Evolutionary conservation across 2,797 vertebrate genomes (phyloP).

Genomic region (Gymnothorax reevesii): DNA sequence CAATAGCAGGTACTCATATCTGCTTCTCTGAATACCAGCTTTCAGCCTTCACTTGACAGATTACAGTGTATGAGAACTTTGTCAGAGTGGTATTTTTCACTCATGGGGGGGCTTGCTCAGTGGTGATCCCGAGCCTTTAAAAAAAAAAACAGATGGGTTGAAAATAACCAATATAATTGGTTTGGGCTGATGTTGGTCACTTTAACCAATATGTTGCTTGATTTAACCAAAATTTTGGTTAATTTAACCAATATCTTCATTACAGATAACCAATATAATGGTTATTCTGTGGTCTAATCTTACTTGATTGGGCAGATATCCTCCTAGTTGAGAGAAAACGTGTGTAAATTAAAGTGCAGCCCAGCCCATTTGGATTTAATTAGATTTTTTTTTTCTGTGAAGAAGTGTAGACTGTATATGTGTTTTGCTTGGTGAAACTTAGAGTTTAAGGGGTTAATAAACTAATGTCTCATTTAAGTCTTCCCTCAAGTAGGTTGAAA

Average conservation of each 20-base stretch:
- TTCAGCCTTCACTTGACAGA: conserved; percentile 17
- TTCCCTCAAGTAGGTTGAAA: no score
- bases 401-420: neutral
- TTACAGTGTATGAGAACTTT: conserved; percentile 22
- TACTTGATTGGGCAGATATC: no score
- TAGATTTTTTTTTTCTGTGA: neutral
- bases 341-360: conserved; percentile 2
- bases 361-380: neutral
- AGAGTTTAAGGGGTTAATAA: neutral
- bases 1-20: conserved; percentile 14
- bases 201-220: no score
- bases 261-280: no score
- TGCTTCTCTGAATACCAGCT: neutral
- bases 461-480: no score
- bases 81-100: conserved; percentile 22
- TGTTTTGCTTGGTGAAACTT: neutral
- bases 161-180: no score
- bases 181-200: no score
- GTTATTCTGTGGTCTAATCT: no score
- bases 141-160: neutral
- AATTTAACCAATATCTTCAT: no score
- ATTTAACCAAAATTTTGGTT: no score
- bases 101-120: conserved; percentile 16
- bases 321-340: neutral
- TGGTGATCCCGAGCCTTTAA: conserved; percentile 16